Evolutionary conservation across 2,113 vertebrate species (phyloP), one percentile per base, ranked within the genome.

Genomic region (Trogon melanurus): DNA sequence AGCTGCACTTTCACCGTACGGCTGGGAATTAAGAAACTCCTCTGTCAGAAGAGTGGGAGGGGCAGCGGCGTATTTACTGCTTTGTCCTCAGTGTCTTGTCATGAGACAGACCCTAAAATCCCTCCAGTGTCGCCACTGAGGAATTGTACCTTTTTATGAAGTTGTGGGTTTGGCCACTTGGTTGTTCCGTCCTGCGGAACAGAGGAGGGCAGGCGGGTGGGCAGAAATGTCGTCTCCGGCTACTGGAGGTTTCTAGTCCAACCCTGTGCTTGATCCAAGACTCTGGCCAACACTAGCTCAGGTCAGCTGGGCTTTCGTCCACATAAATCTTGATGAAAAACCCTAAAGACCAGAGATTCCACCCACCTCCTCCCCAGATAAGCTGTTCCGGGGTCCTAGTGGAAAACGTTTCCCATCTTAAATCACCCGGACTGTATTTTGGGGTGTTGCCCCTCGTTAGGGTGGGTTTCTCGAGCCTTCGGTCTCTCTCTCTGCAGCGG

Each of bases 381-480:
- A 41, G n/a, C 89, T 16, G 3, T 30, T 44, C 60, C 60, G 0
- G 1, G 64, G 67, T 81, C 79, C 64, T 7, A 11, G 5, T 9
- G 34, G 41, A 15, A 10, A 9, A 13, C 48, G 23, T 48, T 27
- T 44, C 65, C 79, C 6, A 0, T 29, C 20, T 20, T 2, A 41
- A 1, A 7, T 3, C 29, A 72, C 41, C 45, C 32, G 3, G 45
- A 64, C 48, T 25, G 34, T 22, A 11, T 20, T 65, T 70, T 2
- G 23, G 94, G 65, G 34, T 29, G 1, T 7, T 16, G 2, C 21
- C 21, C 81, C 5, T 9, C 32, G 29, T 21, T 20, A 1, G 1
- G 5, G 8, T 0, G 13, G 41, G 30, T 19, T 71, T 45, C 32
- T 58, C 1, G 7, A 51, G 57, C 16, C 53, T 2, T 0, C 1